Conservation (phyloP, 2,888 invertebrate genomes). For the Latrodectus elegans region DNA sequence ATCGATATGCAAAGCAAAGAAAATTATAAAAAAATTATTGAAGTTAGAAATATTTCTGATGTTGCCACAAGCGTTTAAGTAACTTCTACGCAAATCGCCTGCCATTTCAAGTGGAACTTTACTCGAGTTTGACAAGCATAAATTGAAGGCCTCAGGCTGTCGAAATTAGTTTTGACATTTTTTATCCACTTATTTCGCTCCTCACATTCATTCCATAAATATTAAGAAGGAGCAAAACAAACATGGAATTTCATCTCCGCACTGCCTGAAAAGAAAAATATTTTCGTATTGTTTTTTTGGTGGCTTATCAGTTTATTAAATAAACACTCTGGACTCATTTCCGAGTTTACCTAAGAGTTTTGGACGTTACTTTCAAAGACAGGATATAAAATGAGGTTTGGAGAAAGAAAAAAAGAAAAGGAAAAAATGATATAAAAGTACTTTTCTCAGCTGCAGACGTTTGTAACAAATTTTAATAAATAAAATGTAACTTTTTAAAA, state of each 20-base stretch:
- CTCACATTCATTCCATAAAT: slow-evolving; percentile 64
- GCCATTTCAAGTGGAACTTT: slow-evolving; percentile 19
- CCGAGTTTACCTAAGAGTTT: slow-evolving; percentile 63
- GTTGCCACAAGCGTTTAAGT: slow-evolving; percentile 5
- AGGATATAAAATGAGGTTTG: slow-evolving; percentile 56
- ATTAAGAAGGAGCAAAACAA: slow-evolving; percentile 67
- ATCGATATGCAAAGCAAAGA: not conserved
- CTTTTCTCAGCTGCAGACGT: slow-evolving; percentile 15
- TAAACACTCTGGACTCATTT: slow-evolving; percentile 68
- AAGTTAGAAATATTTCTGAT: not conserved
- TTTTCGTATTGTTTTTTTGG: slow-evolving; percentile 65
- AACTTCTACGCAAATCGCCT: slow-evolving; percentile 41
- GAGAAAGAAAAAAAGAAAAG: slow-evolving; percentile 9
- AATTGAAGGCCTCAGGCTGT: slow-evolving; percentile 43
- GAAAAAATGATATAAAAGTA: not conserved
- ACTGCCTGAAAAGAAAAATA: slow-evolving; percentile 56
- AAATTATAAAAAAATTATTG: not conserved
- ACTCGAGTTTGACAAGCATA: slow-evolving; percentile 54
- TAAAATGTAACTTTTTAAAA: slow-evolving; percentile 37
- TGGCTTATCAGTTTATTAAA: slow-evolving; percentile 69
- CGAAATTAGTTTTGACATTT: slow-evolving; percentile 61
- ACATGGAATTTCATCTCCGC: slow-evolving; percentile 50
- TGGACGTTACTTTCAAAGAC: slow-evolving; percentile 65
- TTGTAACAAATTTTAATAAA: slow-evolving; percentile 64
- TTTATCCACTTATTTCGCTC: slow-evolving; percentile 37